Evolutionary conservation across 2,888 invertebrate genomes (phyloP), one percentile per base, ranked within the genome.

Genomic region (Lasius platythorax): DNA sequence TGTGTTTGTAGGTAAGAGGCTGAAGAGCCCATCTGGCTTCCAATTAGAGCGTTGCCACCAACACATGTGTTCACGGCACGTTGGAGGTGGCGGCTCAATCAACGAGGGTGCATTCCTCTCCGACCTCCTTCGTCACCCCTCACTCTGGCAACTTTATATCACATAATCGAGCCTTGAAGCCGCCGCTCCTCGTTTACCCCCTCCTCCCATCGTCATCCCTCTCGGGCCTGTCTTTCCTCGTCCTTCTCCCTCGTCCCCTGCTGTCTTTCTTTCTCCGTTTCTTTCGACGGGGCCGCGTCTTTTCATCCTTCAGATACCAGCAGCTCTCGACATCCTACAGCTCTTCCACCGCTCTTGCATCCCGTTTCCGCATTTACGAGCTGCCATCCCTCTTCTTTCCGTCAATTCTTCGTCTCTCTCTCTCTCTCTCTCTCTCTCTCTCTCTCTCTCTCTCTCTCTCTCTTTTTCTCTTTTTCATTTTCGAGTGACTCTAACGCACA

Each of bases 11-110:
- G 90, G 91, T 91, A 92, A 93, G 92, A 92, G 92, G 87, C 87
- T 85, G 91, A 90, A 92, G 90, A 93, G 91, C 92, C 93, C 93
- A 94, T 94, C 93, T 93, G 93, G 92, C 91, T 92, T 92, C 92
- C 93, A 94, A 94, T 94, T 93, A 93, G 92, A 92, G 90, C 87
- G 89, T 92, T 92, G 93, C 92, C 92, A 92, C 89, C 88, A 89
- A 91, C 93, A 94, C 93, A 93, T 93, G 92, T 93, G 93, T 92
- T 93, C 93, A 90, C 86, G 90, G 88, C 90, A 88, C 88, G 90
- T 92, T 90, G 90, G 88, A 91, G 91, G 89, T 91, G 89, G 91
- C 91, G 90, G 92, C 88, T 92, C 92, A 92, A 93, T 93, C 93
- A 93, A 91, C 90, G 90, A 90, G 89, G 91, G 87, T 89, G 92